Base-by-base conservation (phyloP, 2,888 invertebrate species). In the Chaetogeoica ovagalla region DNA sequence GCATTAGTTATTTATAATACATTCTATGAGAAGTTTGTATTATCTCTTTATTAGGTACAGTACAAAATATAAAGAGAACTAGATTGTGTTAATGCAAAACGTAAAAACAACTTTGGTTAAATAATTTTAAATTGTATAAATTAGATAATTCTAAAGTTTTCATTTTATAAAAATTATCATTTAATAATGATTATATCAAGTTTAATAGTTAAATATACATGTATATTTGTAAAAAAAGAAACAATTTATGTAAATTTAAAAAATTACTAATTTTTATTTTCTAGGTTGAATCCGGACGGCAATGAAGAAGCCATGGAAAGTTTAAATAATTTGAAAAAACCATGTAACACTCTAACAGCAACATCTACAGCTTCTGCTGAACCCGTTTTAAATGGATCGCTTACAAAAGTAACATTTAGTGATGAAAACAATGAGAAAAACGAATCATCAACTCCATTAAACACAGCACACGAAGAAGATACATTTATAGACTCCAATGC, bases 251-350 rank as follows among this genome's bases (percentile, higher is more conserved):
- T n/a, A n/a, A n/a, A n/a, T n/a, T n/a, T n/a, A n/a, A n/a, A n/a
- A n/a, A n/a, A n/a, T n/a, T n/a, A n/a, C n/a, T n/a, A n/a, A n/a
- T 62, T 83, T 83, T 86, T 92, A 0, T 30, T 39, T 85, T 85
- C 60, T 83, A 90, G 90, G 83, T 86, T 92, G 83, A 91, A 92
- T 86, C 91, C 91, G 4, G 88, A 87, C n/a, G n/a, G n/a, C 39
- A 91, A 91, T 85, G 87, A 89, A 82, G 87, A 89, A 83, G 91
- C 91, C 19, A 86, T 89, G 39, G 91, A 92, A 84, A 91, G 91
- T 57, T 79, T 79, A 71, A 71, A 79, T 13, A 57, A 62, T 79
- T 63, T 79, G 65, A 71, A 71, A n/a, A 79, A 79, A 63, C 79
- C 79, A 19, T 63, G 70, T 60, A 88, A 79, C 63, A 63, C 71